Evolutionary conservation across 2,113 vertebrate genomes (phyloP).

Genomic region (Pteronura brasiliensis): DNA sequence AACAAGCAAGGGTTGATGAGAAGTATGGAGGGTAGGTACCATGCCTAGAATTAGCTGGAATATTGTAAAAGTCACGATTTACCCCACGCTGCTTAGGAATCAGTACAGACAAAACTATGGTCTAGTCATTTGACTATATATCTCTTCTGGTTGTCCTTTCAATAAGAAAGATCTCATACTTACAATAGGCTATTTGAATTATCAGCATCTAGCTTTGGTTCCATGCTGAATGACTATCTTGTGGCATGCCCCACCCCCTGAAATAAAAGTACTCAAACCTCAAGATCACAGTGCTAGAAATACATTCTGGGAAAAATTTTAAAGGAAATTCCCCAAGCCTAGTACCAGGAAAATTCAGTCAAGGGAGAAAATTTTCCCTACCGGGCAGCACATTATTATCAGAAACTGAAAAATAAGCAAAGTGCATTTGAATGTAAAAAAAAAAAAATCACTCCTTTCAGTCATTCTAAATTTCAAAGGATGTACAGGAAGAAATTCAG

Average conservation of each 20-base stretch:
- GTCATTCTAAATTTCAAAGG: background rate
- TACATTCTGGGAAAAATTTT: background rate
- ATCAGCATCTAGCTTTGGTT: background rate
- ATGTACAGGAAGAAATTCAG: background rate
- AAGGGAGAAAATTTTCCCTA: background rate
- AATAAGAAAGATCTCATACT: background rate
- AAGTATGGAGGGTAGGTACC: background rate
- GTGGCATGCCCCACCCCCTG: background rate
- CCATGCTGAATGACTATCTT: background rate
- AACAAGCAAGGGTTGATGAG: background rate
- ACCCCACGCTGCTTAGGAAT: background rate
- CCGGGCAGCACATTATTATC: background rate
- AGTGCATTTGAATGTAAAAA: background rate
- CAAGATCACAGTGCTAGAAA: background rate
- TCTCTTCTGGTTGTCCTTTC: background rate
- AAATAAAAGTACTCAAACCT: background rate
- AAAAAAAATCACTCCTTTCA: background rate
- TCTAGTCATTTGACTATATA: background rate
- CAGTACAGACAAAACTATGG: background rate
- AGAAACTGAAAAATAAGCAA: background rate
- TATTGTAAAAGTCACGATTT: background rate
- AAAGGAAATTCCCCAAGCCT: background rate
- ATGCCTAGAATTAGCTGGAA: background rate
- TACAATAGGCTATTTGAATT: background rate
- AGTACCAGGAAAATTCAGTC: background rate